phyloP scores from a whole-genome alignment of 2,797 vertebrate species.

The Syngnathus rostellatus region DNA sequence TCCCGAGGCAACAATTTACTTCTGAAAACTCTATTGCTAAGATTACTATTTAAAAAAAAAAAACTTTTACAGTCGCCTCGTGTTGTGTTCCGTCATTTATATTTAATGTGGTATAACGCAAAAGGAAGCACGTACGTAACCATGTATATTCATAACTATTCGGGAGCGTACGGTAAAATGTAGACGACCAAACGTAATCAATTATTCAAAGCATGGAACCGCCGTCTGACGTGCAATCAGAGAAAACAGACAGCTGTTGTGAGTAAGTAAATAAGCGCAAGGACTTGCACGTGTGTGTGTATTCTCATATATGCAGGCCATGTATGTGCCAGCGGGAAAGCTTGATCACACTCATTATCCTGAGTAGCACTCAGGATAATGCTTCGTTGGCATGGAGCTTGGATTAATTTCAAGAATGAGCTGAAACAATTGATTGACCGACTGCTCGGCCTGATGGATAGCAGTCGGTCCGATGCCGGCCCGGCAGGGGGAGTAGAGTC shows the following conservation, averaged over 20 bases:
- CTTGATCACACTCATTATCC: slow-evolving; percentile 49
- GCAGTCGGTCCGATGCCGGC: slow-evolving; percentile 37
- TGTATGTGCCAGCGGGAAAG: slow-evolving; percentile 30
- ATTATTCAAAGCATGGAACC: slow-evolving; percentile 30
- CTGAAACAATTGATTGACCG: slow-evolving; percentile 51
- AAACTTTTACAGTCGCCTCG: neutral
- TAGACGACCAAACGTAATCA: slow-evolving; percentile 8
- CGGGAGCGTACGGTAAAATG: neutral
- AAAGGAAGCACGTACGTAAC: neutral
- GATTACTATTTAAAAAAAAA: neutral
- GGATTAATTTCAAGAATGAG: slow-evolving; percentile 47
- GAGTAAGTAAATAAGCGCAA: slow-evolving; percentile 28
- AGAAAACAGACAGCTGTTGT: slow-evolving; percentile 30
- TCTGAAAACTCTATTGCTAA: neutral
- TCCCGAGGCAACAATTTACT: neutral
- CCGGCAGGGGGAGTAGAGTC: slow-evolving; percentile 20
- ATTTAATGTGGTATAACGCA: neutral
- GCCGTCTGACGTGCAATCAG: slow-evolving; percentile 29
- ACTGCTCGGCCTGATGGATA: slow-evolving; percentile 51
- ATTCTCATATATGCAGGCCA: slow-evolving; percentile 1
- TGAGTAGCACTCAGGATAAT: slow-evolving; percentile 62
- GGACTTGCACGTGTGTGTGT: slow-evolving; percentile 14
- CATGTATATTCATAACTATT: neutral
- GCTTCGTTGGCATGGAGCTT: slow-evolving; percentile 35
- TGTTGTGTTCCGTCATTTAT: neutral